These are phyloP conservation scores for Myotis myotis DNA, from an alignment of 2,797 vertebrate species.

Conservation along the genomic window DNA sequence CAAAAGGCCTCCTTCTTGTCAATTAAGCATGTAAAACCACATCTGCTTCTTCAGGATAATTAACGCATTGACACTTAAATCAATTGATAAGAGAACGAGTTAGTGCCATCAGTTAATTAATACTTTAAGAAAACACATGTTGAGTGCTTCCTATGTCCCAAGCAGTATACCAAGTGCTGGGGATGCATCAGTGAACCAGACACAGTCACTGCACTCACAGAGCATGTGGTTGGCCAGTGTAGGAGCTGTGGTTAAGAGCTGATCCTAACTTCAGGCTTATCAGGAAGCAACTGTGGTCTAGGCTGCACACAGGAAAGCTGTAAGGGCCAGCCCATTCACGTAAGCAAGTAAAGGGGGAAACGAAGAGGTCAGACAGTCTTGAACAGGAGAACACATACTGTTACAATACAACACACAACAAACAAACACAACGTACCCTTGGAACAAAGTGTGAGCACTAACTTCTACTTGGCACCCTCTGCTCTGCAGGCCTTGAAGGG, in stretches of 20 bases:
- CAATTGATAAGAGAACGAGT: conserved; percentile 28
- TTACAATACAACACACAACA: fast-evolving
- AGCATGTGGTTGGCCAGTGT: too few species aligned
- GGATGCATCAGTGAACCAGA: not conserved
- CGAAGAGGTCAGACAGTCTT: fast-evolving
- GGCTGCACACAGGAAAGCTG: not conserved
- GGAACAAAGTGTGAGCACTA: not conserved
- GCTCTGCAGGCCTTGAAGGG: not conserved
- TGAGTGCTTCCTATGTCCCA: not conserved
- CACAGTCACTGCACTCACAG: fast-evolving
- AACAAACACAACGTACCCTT: not conserved
- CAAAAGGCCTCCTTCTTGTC: conserved; percentile 41
- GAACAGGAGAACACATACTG: too few species aligned
- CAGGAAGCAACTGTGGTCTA: not conserved
- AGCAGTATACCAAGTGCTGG: not conserved
- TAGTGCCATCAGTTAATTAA: conserved; percentile 31
- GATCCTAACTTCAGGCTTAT: not conserved
- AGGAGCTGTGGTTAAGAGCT: too few species aligned
- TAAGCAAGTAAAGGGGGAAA: not conserved
- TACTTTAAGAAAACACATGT: not conserved
- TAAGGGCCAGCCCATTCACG: too few species aligned
- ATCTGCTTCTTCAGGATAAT: conserved; percentile 56
- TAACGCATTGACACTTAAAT: conserved; percentile 50
- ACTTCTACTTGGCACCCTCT: too few species aligned
- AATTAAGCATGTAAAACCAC: conserved; percentile 48